Evolutionary conservation across 2,797 vertebrate species (phyloP), one percentile per base, ranked within the genome.

Genomic region (Rhinogobio ventralis): DNA sequence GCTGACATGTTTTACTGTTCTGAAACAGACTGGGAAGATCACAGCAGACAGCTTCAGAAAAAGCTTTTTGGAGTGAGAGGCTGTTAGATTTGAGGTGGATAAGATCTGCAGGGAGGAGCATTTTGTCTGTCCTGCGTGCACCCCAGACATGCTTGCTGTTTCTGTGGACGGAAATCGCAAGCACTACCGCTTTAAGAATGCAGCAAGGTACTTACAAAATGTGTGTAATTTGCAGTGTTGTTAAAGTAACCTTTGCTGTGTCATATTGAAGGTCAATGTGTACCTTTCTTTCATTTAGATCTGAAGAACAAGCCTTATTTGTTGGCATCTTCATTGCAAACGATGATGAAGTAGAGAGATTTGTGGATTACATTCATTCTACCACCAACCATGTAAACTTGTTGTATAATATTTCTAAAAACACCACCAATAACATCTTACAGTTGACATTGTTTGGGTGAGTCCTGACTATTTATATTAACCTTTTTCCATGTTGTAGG

Each of bases 381-480:
- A 73, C 25, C 20, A 69, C 55, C 13, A 82, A 74, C 42, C 69
- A 88, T 88, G 84, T 87, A 82, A 81, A 64, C 73, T 9, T 36
- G 33, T 9, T 36, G 10, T 60, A 28, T 17, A 36, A 33, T 84
- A 15, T 42, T 42, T 46, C 13, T 25, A 49, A 23, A 73, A 25
- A 62, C n/a, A 62, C n/a, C 13, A 25, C n/a, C 57, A 60, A 25
- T 60, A 60, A 28, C 57, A 28, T 62, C 13, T 28, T 53, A 8
- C 19, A 53, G 7, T 20, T 6, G 19, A 25, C n/a, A 15, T 30
- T 42, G 14, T 3, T 49, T 39, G 49, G 33, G 28, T 45, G 33
- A 53, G 30, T 67, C 7, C 5, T 36, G 15, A 67, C 62, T 55
- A 4, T 76, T 81, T 46, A 45, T 71, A n/a, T 39, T 2, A 36